Evolutionary conservation across 2,888 invertebrate species (phyloP).

Genomic region (Macropis europaea): DNA sequence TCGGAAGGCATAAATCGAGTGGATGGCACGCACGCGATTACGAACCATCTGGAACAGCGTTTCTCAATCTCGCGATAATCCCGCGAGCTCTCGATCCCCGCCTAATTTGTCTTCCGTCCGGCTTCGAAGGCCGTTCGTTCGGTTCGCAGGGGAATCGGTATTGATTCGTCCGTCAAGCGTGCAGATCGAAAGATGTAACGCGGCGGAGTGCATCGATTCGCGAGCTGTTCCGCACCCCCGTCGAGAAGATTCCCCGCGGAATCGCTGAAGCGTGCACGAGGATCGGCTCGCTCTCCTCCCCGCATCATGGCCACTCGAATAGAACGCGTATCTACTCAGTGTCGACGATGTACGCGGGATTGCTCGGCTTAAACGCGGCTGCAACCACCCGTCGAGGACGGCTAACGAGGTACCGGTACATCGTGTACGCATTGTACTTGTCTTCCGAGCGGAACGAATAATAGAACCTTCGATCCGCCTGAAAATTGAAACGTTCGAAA

Average conservation of each 20-base stretch:
- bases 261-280: constrained; percentile 36
- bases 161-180: not conserved
- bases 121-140: not conserved
- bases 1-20: constrained; percentile 59
- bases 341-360: constrained; percentile 49
- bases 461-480: constrained; percentile 23
- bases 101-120: constrained; percentile 4
- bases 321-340: constrained; percentile 57
- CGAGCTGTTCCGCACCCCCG: constrained; percentile 42
- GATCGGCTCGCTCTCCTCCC: constrained; percentile 23
- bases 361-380: constrained; percentile 46
- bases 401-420: constrained; percentile 47
- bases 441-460: constrained; percentile 44
- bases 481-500: constrained; percentile 26
- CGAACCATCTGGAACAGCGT: constrained; percentile 10
- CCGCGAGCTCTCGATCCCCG: not conserved
- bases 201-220: not conserved
- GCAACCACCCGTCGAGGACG: constrained; percentile 53
- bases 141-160: not conserved
- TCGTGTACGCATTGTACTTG: constrained; percentile 47
- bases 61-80: not conserved
- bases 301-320: constrained; percentile 36
- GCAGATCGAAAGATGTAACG: not conserved
- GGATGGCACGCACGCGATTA: constrained; percentile 55
- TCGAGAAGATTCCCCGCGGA: constrained; percentile 36